Percentiles rank a stretch among this genome's conserved stretches.
Evolutionary conservation across 1,140 invertebrate genomes (phyloP).

Genomic region (Oryzaephilus surinamensis): DNA sequence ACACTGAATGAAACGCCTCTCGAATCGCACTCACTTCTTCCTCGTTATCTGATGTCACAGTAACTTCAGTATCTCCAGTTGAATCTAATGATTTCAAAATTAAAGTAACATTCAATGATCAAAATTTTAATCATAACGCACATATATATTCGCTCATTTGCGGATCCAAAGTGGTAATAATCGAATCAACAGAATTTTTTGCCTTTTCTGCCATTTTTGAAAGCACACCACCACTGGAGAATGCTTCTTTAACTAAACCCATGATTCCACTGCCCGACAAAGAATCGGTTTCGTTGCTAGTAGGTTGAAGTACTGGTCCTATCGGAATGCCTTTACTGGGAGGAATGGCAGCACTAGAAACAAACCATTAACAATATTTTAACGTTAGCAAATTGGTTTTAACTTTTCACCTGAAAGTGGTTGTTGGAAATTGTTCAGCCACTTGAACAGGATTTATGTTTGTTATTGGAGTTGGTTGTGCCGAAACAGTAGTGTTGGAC

Average conservation of each 20-base stretch:
- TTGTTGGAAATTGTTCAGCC: background rate
- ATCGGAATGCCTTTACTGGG: conserved; percentile 43
- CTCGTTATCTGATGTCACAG: conserved; percentile 70
- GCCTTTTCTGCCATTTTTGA: conserved; percentile 66
- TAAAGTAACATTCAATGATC: conserved; percentile 15
- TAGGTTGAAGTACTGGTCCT: conserved; percentile 35
- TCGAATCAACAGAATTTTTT: conserved; percentile 70
- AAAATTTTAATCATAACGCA: conserved; percentile 42
- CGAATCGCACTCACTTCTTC: conserved; percentile 64
- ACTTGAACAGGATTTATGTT: background rate
- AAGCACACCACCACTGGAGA: conserved; percentile 37
- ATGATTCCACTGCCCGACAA: conserved; percentile 41
- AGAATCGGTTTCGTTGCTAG: conserved; percentile 31
- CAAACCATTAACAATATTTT: conserved; percentile 2
- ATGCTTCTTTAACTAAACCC: conserved; percentile 48
- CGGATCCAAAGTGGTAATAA: conserved; percentile 82
- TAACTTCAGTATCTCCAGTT: conserved; percentile 63
- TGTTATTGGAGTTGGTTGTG: background rate
- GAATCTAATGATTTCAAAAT: conserved; percentile 49
- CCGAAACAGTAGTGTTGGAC: conserved; percentile 3
- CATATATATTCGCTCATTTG: conserved; percentile 83
- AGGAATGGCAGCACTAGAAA: conserved; percentile 44
- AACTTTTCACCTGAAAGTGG: background rate
- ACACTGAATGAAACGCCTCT: conserved; percentile 71
- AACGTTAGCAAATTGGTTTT: background rate